Evolutionary conservation across 2,113 vertebrate genomes (phyloP).

Genomic region (Osmerus mordax): DNA sequence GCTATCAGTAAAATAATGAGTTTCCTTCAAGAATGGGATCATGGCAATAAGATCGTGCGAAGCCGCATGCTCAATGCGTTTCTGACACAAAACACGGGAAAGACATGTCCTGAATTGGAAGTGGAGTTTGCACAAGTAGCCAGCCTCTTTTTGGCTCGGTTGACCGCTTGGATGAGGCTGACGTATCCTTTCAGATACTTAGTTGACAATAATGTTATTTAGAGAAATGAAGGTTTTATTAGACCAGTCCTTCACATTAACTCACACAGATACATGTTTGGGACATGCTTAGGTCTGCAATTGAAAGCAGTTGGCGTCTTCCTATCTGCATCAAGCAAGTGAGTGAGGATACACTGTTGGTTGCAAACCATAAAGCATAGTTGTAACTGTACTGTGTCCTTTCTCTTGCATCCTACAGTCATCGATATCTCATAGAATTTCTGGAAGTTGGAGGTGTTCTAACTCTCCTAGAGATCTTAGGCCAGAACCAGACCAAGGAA

Average conservation of each 20-base stretch:
- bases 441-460: slow-evolving; percentile 77
- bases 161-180: slow-evolving; percentile 80
- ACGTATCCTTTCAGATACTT: slow-evolving; percentile 70
- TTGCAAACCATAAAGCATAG: neutral
- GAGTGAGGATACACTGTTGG: slow-evolving; percentile 43
- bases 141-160: slow-evolving; percentile 80
- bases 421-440: slow-evolving; percentile 80
- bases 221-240: neutral
- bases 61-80: slow-evolving; percentile 72
- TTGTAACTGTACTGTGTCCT: neutral
- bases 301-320: slow-evolving; percentile 79
- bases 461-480: slow-evolving; percentile 80
- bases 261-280: slow-evolving; percentile 74
- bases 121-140: slow-evolving; percentile 78
- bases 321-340: slow-evolving; percentile 80
- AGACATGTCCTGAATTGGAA: slow-evolving; percentile 79
- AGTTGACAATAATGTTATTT: neutral
- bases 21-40: slow-evolving; percentile 83
- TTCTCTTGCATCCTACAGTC: slow-evolving; percentile 59
- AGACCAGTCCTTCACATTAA: slow-evolving; percentile 59
- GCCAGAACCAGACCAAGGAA: slow-evolving; percentile 67
- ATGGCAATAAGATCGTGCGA: slow-evolving; percentile 55
- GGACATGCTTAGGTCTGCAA: slow-evolving; percentile 70
- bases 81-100: slow-evolving; percentile 68
- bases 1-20: slow-evolving; percentile 67